phyloP scores from a whole-genome alignment of 2,797 vertebrate species.

The Cetoscarus ocellatus region DNA sequence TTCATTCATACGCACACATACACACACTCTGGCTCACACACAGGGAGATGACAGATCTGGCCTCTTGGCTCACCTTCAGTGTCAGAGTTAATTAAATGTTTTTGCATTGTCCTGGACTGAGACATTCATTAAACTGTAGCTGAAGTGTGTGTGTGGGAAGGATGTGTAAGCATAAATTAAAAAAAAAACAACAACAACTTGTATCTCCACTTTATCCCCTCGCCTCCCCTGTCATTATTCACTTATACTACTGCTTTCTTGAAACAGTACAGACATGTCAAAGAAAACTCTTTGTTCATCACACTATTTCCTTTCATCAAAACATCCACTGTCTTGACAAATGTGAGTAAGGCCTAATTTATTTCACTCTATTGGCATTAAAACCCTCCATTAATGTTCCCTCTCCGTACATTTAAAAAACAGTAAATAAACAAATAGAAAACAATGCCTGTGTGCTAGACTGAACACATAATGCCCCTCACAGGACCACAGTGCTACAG shows the following conservation, averaged over 20 bases:
- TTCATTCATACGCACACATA: not conserved
- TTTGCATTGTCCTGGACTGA: slow-evolving; percentile 51
- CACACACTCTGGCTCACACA: not conserved
- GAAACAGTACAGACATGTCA: not conserved
- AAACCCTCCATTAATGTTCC: not conserved
- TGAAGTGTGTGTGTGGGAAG: slow-evolving; percentile 24
- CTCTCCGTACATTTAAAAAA: not conserved
- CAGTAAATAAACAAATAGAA: no score
- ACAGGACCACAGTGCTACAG: slow-evolving; percentile 7
- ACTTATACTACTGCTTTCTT: not conserved
- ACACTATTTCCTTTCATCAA: not conserved
- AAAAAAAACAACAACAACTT: slow-evolving; percentile 1
- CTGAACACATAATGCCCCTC: slow-evolving; percentile 26
- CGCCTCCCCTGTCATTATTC: slow-evolving; percentile 4
- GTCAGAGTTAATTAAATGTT: slow-evolving; percentile 68
- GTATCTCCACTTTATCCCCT: slow-evolving; percentile 6
- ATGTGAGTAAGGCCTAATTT: not conserved
- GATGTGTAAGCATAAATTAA: slow-evolving; percentile 1
- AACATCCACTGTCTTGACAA: not conserved
- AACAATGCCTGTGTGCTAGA: slow-evolving; percentile 14
- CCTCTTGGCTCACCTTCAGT: slow-evolving; percentile 55
- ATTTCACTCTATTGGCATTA: slow-evolving; percentile 5
- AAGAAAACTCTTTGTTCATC: not conserved
- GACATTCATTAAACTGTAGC: slow-evolving; percentile 58
- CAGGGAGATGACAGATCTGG: slow-evolving; percentile 27